phyloP scores from a whole-genome alignment of 1,140 invertebrate genomes.

The Halyomorpha halys region DNA sequence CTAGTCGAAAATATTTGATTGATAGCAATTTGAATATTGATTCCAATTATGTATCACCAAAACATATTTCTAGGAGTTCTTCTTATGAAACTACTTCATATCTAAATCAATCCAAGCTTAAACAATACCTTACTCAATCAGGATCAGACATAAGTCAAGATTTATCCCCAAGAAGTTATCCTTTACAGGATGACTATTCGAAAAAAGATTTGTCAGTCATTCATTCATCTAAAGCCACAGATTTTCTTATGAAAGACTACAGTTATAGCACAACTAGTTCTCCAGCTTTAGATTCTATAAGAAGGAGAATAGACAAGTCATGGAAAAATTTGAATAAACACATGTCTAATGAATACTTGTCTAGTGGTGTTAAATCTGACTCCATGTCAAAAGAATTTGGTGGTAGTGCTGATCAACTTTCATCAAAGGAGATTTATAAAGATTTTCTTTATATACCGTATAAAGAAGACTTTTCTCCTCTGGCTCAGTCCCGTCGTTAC shows the following conservation, averaged over 20 bases:
- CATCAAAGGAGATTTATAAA: background rate
- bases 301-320: constrained; percentile 1
- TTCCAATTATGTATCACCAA: no score
- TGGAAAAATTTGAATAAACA: constrained; percentile 5
- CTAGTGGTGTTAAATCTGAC: background rate
- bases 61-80: no score
- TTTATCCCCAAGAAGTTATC: background rate
- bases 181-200: background rate
- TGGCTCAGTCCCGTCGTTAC: constrained; percentile 1
- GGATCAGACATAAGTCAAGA: background rate
- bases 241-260: background rate
- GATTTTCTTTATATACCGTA: background rate
- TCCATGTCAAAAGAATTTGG: background rate
- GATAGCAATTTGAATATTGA: background rate
- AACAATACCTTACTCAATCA: background rate
- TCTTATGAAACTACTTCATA: no score
- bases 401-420: background rate
- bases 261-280: background rate
- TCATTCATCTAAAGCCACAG: background rate
- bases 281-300: background rate
- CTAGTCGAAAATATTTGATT: constrained; percentile 1
- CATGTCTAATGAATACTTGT: background rate
- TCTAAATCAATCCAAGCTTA: no score
- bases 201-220: constrained; percentile 7
- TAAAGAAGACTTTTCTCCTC: constrained; percentile 6